Conservation (phyloP, 1,140 invertebrate genomes). For the Drosophila chauvacae region DNA sequence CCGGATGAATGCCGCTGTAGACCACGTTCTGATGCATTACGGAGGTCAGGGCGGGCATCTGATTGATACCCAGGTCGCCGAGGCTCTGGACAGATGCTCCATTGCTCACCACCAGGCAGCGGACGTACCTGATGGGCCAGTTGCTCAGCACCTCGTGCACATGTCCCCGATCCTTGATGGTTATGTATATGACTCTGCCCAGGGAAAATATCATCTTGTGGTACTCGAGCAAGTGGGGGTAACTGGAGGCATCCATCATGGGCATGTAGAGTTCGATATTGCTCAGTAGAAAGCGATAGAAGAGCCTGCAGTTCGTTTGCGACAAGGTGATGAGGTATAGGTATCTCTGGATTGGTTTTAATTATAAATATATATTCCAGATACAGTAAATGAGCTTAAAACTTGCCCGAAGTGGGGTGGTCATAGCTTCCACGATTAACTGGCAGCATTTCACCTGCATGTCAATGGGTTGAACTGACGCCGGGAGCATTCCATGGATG, state of each 20-base stretch:
- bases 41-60: conserved; percentile 97
- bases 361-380: too few relatives aligned
- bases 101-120: conserved; percentile 97
- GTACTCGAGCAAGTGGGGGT: conserved; percentile 91
- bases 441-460: conserved; percentile 91
- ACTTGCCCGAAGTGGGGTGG: conserved; percentile 88
- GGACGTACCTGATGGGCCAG: conserved; percentile 92
- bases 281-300: conserved; percentile 95
- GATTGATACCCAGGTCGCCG: conserved; percentile 96
- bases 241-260: conserved; percentile 91
- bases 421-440: conserved; percentile 89
- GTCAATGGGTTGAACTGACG: conserved; percentile 92
- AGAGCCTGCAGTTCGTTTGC: conserved; percentile 95
- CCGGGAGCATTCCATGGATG: conserved; percentile 93
- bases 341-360: conserved; percentile 86
- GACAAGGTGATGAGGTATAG: conserved; percentile 91
- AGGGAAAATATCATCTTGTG: background rate
- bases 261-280: conserved; percentile 95
- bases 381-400: background rate
- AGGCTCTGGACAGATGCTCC: conserved; percentile 96
- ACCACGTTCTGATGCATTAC: conserved; percentile 97
- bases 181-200: conserved; percentile 94
- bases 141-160: conserved; percentile 91
- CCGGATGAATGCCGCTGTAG: conserved; percentile 95
- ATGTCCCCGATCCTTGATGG: conserved; percentile 97